Evolutionary conservation across 2,113 vertebrate species (phyloP).

Genomic region (Mystacornis crossleyi): DNA sequence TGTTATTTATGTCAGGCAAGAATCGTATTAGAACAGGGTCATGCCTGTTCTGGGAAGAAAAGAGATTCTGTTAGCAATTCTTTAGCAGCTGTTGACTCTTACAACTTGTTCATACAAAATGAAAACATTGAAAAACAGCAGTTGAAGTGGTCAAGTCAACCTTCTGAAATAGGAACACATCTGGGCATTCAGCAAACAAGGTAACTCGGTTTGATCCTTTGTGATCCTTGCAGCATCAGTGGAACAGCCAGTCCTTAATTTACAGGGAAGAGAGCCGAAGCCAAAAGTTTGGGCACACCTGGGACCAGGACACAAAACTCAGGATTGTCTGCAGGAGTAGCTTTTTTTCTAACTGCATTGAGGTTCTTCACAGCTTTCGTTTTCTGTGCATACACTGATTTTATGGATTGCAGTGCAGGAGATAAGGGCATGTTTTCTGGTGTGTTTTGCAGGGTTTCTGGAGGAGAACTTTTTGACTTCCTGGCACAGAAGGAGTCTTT

Average conservation of each 20-base stretch:
- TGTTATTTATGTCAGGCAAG: not conserved
- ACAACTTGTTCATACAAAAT: not conserved
- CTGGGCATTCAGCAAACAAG: not conserved
- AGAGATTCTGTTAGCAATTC: not conserved
- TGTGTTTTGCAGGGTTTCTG: slow-evolving; percentile 85
- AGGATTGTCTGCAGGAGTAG: not conserved
- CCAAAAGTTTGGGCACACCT: not conserved
- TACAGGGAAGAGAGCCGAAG: not conserved
- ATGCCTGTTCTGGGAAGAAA: not conserved
- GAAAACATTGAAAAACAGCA: not conserved
- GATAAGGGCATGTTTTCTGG: not conserved
- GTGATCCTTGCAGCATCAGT: not conserved
- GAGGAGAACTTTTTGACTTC: slow-evolving; percentile 97
- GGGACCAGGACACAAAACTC: not conserved
- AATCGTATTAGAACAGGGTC: not conserved
- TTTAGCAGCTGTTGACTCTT: not conserved
- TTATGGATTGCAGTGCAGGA: not conserved
- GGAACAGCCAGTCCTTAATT: not conserved
- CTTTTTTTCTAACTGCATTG: not conserved
- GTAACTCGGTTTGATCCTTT: not conserved
- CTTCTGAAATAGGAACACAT: not conserved
- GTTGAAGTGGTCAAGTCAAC: not conserved
- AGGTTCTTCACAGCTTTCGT: not conserved
- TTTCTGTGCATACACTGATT: not conserved
- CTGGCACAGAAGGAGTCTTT: slow-evolving; percentile 95